These are phyloP conservation scores for Aphidoletes aphidimyza DNA, from an alignment of 2,888 invertebrate genomes.

Conservation along the genomic window DNA sequence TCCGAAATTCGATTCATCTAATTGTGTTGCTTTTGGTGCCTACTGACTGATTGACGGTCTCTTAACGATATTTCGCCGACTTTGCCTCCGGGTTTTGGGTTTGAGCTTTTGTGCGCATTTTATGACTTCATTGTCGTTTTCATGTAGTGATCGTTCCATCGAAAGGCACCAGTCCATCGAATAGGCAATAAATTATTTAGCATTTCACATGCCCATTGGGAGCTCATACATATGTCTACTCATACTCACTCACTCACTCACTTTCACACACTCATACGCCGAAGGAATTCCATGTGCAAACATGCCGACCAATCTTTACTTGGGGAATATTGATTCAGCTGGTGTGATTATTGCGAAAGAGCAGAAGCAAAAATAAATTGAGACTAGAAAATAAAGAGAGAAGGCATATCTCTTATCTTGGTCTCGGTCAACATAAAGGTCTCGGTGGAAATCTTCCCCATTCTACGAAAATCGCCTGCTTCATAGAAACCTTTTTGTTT, in stretches of 20 bases:
- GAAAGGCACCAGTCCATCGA: neutral
- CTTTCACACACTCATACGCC: no score
- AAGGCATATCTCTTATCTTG: neutral
- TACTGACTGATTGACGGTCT: neutral
- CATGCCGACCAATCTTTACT: neutral
- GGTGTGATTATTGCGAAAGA: neutral
- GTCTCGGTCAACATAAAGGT: neutral
- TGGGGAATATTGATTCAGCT: neutral
- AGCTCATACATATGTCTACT: no score
- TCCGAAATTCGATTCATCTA: neutral
- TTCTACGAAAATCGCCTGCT: no score
- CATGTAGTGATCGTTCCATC: neutral
- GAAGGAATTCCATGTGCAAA: neutral
- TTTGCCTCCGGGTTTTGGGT: no score
- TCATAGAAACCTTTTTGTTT: slow-evolving; percentile 4
- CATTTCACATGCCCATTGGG: neutral
- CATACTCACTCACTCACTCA: no score
- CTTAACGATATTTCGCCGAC: neutral
- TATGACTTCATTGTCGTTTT: neutral
- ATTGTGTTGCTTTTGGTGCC: neutral
- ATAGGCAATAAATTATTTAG: slow-evolving; percentile 7
- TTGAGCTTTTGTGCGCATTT: neutral
- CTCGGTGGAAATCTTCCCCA: slow-evolving; percentile 1
- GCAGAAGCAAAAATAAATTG: neutral
- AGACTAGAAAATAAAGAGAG: neutral